These are phyloP conservation scores for Drosophila littoralis DNA, from an alignment of 1,140 invertebrate species.

Conservation along the genomic window DNA sequence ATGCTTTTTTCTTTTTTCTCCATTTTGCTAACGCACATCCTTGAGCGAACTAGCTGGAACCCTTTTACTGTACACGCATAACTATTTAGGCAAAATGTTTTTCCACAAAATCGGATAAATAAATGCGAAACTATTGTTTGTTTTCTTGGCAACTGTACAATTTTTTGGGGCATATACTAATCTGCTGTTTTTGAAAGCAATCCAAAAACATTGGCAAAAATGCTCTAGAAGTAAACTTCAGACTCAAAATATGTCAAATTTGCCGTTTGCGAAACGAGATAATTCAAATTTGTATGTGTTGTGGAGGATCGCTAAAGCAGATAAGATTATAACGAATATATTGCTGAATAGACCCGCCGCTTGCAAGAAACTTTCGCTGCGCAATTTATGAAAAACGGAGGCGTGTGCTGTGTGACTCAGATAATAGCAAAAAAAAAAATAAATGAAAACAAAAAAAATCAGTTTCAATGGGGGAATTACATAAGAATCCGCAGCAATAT, in stretches of 20 bases:
- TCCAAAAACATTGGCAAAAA: conserved; percentile 28
- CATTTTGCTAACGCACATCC: too few species aligned
- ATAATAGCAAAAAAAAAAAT: conserved; percentile 20
- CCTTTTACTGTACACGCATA: background rate
- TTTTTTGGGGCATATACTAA: conserved; percentile 48
- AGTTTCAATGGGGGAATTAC: conserved; percentile 40
- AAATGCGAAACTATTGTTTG: conserved; percentile 46
- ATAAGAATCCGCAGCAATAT: conserved; percentile 40
- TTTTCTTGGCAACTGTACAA: conserved; percentile 73
- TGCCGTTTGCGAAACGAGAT: conserved; percentile 50
- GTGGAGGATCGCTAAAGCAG: conserved; percentile 1
- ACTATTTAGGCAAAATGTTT: conserved; percentile 13
- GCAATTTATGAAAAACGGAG: conserved; percentile 49
- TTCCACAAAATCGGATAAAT: conserved; percentile 32
- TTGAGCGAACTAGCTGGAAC: background rate
- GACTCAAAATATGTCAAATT: conserved; percentile 12
- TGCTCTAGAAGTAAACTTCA: conserved; percentile 59
- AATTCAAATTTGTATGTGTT: conserved; percentile 52
- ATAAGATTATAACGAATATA: conserved; percentile 49
- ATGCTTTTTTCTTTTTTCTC: too few species aligned
- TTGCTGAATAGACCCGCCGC: conserved; percentile 1
- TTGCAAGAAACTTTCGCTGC: conserved; percentile 47
- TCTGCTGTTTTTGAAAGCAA: conserved; percentile 39
- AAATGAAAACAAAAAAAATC: conserved; percentile 14
- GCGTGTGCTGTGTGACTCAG: conserved; percentile 70